Evolutionary conservation across 1,140 invertebrate species (phyloP).

Genomic region (Hylaeus anthracinus): DNA sequence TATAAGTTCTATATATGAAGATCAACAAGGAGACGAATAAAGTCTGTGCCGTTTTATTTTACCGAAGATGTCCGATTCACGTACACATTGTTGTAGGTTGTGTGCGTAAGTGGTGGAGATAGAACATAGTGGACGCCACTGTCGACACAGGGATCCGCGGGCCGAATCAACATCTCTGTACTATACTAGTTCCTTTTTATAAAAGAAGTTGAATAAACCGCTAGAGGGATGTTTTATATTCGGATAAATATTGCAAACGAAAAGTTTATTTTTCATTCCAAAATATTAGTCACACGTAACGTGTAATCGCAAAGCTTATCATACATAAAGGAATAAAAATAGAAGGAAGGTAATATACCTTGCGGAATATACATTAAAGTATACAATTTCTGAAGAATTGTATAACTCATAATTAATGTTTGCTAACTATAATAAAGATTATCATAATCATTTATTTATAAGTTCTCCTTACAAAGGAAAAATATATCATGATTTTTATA

Average conservation of each 20-base stretch:
- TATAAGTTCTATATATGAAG: too few relatives aligned
- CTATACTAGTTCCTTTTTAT: neutral
- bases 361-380: neutral
- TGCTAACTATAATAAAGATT: neutral
- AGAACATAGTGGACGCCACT: too few relatives aligned
- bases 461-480: conserved; percentile 25
- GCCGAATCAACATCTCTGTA: too few relatives aligned
- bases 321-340: conserved; percentile 3
- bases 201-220: neutral
- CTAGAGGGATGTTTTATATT: neutral
- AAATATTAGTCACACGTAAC: neutral
- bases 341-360: neutral
- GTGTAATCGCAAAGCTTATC: neutral
- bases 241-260: neutral
- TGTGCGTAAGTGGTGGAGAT: too few relatives aligned
- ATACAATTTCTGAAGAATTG: neutral
- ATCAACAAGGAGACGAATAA: too few relatives aligned
- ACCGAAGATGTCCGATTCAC: too few relatives aligned
- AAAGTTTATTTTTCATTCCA: neutral
- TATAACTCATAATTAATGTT: neutral
- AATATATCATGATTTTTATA: conserved; percentile 8
- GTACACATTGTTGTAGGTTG: too few relatives aligned
- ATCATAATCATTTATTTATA: neutral
- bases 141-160: too few relatives aligned
- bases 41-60: too few relatives aligned